phyloP scores from a whole-genome alignment of 2,888 invertebrate genomes.

The Drosophila yooni region DNA sequence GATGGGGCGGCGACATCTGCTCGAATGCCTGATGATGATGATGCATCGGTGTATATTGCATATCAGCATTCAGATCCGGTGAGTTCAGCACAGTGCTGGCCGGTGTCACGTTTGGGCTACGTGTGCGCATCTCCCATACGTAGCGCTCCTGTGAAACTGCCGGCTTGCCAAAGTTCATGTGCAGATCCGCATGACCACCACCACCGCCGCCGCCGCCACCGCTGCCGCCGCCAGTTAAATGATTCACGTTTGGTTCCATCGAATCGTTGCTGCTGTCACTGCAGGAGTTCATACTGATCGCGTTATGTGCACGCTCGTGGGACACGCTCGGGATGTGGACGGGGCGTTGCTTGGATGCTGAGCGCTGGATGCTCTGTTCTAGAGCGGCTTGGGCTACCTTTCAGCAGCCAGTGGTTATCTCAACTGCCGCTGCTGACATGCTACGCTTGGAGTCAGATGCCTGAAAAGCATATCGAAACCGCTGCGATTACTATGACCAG shows the following conservation, averaged over 20 bases:
- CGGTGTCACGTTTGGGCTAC: conserved; percentile 84
- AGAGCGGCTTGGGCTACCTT: conserved; percentile 27
- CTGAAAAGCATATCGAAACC: conserved; percentile 18
- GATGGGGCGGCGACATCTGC: conserved; percentile 42
- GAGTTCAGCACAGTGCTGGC: conserved; percentile 85
- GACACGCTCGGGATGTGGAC: conserved; percentile 1
- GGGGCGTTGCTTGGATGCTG: conserved; percentile 9
- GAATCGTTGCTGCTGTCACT: conserved; percentile 71
- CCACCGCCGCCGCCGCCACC: background rate
- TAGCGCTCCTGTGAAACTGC: conserved; percentile 77
- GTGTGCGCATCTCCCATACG: conserved; percentile 84
- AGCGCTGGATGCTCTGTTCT: conserved; percentile 8
- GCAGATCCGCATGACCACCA: conserved; percentile 34
- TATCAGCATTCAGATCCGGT: conserved; percentile 83
- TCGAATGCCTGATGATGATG: conserved; percentile 46
- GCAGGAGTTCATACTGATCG: conserved; percentile 62
- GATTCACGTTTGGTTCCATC: conserved; percentile 55
- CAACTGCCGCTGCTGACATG: conserved; percentile 61
- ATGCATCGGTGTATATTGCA: conserved; percentile 80
- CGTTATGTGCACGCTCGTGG: conserved; percentile 10
- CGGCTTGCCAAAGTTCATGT: conserved; percentile 51
- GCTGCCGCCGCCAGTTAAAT: background rate
- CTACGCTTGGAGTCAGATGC: conserved; percentile 45
- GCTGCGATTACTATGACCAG: conserved; percentile 11
- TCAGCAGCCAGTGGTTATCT: conserved; percentile 53